These are phyloP conservation scores for Hylaea fasciaria DNA, from an alignment of 2,888 invertebrate genomes.

Conservation along the genomic window DNA sequence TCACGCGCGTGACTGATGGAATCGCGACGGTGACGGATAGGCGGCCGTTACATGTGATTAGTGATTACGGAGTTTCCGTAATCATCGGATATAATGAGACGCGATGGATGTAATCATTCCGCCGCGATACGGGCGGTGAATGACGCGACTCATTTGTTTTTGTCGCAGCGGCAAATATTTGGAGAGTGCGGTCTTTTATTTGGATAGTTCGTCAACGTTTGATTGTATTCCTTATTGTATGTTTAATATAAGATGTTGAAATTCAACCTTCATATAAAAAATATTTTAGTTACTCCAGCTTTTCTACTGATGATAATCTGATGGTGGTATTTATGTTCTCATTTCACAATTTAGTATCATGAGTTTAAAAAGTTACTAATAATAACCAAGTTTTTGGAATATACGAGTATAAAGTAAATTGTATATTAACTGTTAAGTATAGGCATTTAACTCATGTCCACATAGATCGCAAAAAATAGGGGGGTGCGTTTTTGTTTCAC, in stretches of 20 bases:
- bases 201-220: not conserved
- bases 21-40: constrained; percentile 70
- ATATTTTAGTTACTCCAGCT: no score
- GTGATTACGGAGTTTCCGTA: constrained; percentile 70
- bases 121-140: constrained; percentile 25
- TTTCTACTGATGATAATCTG: no score
- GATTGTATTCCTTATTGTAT: not conserved
- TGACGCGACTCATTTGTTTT: constrained; percentile 33
- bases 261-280: not conserved
- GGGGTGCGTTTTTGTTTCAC: no score
- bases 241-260: not conserved
- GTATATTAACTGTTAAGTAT: no score
- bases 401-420: no score
- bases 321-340: no score
- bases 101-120: constrained; percentile 50
- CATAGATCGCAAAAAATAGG: not conserved
- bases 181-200: not conserved
- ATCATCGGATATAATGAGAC: constrained; percentile 73
- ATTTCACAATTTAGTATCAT: no score
- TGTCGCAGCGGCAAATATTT: constrained; percentile 17
- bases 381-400: no score
- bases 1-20: constrained; percentile 69
- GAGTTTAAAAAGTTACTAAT: no score
- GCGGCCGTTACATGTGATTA: constrained; percentile 76
- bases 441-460: no score